Evolutionary conservation across 2,888 invertebrate species (phyloP).

Genomic region (Tupiocoris notatus): DNA sequence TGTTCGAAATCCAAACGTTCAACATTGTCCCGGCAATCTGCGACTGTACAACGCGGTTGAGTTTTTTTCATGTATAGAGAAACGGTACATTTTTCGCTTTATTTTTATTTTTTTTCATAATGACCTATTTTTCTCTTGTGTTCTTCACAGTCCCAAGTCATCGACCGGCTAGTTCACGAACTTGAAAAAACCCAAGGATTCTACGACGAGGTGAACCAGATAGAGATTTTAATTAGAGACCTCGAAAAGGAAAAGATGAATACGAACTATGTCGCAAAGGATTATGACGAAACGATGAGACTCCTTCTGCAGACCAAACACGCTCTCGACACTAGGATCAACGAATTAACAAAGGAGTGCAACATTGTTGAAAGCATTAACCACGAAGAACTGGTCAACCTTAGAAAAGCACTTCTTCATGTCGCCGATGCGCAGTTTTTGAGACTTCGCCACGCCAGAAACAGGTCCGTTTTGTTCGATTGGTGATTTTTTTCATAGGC

Average conservation of each 20-base stretch:
- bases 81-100: too few relatives aligned
- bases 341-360: conserved; percentile 1
- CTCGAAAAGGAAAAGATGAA: not conserved
- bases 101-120: too few relatives aligned
- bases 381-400: conserved; percentile 2
- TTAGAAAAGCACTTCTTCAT: conserved; percentile 15
- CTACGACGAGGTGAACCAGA: not conserved
- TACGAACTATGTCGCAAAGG: not conserved
- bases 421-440: conserved; percentile 27
- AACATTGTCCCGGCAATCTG: too few relatives aligned
- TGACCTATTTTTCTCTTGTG: too few relatives aligned
- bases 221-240: not conserved
- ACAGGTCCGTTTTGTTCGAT: too few relatives aligned
- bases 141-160: conserved; percentile 13
- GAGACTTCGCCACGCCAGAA: not conserved
- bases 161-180: conserved; percentile 24
- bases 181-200: not conserved
- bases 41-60: too few relatives aligned
- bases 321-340: conserved; percentile 6
- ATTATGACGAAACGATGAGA: not conserved
- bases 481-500: too few relatives aligned
- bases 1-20: too few relatives aligned
- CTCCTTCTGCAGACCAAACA: conserved; percentile 6
- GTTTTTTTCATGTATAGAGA: too few relatives aligned
- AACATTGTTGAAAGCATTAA: not conserved